A percentile compares a stretch with the other conserved stretches of the same genome.
These are phyloP conservation scores for Drosophila repletoides DNA, from an alignment of 1,140 invertebrate species.

Conservation along the genomic window DNA sequence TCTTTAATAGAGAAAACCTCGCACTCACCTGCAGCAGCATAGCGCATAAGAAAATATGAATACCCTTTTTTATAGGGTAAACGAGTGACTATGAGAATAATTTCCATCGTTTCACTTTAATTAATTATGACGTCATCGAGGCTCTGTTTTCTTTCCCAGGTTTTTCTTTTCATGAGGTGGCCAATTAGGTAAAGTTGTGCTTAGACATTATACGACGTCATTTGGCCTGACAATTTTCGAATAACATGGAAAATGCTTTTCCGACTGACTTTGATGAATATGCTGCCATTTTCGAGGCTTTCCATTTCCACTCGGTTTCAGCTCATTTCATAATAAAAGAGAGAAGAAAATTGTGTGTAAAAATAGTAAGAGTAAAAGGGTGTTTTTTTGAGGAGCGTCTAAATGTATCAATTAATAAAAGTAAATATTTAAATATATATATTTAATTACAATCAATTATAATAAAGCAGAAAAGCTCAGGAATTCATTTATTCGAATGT, in stretches of 20 bases:
- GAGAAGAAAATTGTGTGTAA: too few relatives aligned
- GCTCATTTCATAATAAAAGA: constrained; percentile 4
- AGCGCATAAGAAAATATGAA: background rate
- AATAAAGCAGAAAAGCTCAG: too few relatives aligned
- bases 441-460: too few relatives aligned
- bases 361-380: too few relatives aligned
- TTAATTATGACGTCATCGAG: constrained; percentile 42
- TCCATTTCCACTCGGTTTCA: background rate
- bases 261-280: constrained; percentile 30
- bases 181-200: constrained; percentile 31
- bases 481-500: too few relatives aligned
- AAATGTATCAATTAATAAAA: too few relatives aligned
- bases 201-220: constrained; percentile 11
- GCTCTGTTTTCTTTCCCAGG: background rate
- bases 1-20: too few relatives aligned
- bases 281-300: background rate
- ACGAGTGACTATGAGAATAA: background rate
- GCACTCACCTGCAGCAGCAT: too few relatives aligned
- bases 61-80: constrained; percentile 12
- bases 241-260: constrained; percentile 38
- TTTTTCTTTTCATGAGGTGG: constrained; percentile 1
- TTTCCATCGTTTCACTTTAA: constrained; percentile 26
- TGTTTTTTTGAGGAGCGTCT: too few relatives aligned
- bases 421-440: too few relatives aligned
- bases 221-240: constrained; percentile 32